Percentiles rank a stretch among this genome's conserved stretches.
Conservation (phyloP, 2,797 vertebrate species). For the Acropternis orthonyx region DNA sequence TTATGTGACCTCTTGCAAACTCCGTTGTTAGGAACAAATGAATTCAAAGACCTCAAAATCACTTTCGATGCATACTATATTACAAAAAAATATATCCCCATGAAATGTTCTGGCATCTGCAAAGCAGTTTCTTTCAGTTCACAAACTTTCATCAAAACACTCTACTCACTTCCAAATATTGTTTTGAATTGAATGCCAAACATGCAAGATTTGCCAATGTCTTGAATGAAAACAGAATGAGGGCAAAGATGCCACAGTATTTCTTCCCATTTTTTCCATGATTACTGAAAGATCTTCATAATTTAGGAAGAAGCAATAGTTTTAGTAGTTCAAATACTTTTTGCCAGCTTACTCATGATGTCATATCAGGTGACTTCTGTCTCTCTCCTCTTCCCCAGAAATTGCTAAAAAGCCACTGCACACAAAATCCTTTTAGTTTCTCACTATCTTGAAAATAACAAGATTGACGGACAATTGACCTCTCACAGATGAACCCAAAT, state of each 20-base stretch:
- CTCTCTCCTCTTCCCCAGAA: not conserved
- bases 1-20: not conserved
- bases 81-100: not conserved
- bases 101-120: not conserved
- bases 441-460: not conserved
- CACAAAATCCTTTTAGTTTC: not conserved
- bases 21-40: not conserved
- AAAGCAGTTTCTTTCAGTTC: not conserved
- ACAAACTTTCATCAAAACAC: not conserved
- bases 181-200: not conserved
- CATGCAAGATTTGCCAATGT: not conserved
- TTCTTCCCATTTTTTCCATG: not conserved
- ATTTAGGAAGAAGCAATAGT: not conserved
- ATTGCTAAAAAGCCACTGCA: not conserved
- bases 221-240: not conserved
- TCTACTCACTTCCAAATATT: not conserved
- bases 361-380: not conserved
- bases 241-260: not conserved
- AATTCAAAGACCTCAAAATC: not conserved
- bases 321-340: not conserved
- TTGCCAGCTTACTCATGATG: not conserved
- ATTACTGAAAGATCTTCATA: not conserved
- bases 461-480: not conserved
- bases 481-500: not conserved
- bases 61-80: not conserved